Evolutionary conservation across 2,888 invertebrate species (phyloP).

Genomic region (Watsonalla binaria): DNA sequence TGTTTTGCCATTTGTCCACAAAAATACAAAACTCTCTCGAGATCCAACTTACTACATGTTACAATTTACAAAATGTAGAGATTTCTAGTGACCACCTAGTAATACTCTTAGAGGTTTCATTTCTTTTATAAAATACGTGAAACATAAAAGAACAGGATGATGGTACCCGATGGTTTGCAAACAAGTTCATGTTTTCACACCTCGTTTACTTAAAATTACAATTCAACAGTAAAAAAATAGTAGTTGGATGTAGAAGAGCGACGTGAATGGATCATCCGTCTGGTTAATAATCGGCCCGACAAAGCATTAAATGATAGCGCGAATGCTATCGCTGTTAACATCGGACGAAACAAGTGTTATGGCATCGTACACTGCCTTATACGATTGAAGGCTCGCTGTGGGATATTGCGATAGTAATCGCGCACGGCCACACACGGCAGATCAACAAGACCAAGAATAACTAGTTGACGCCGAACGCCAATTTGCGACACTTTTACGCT

Average conservation of each 20-base stretch:
- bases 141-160: neutral
- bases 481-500: constrained; percentile 64
- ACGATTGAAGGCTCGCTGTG: constrained; percentile 53
- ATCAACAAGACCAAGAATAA: constrained; percentile 39
- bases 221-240: neutral
- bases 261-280: constrained; percentile 43
- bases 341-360: constrained; percentile 69
- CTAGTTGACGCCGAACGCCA: constrained; percentile 53
- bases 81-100: neutral
- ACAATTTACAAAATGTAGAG: neutral
- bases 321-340: constrained; percentile 53
- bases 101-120: too few relatives aligned
- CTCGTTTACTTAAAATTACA: neutral
- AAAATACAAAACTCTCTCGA: constrained; percentile 49
- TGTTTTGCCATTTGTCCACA: constrained; percentile 73
- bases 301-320: constrained; percentile 40
- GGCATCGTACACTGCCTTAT: constrained; percentile 61
- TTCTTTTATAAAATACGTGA: neutral
- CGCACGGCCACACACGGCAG: constrained; percentile 58
- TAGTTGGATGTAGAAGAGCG: neutral
- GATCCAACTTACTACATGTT: neutral
- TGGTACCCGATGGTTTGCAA: neutral
- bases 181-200: neutral
- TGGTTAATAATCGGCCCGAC: constrained; percentile 50
- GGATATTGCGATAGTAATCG: constrained; percentile 62